Conservation (phyloP, 1,140 invertebrate genomes). For the Bemisia tabaci region DNA sequence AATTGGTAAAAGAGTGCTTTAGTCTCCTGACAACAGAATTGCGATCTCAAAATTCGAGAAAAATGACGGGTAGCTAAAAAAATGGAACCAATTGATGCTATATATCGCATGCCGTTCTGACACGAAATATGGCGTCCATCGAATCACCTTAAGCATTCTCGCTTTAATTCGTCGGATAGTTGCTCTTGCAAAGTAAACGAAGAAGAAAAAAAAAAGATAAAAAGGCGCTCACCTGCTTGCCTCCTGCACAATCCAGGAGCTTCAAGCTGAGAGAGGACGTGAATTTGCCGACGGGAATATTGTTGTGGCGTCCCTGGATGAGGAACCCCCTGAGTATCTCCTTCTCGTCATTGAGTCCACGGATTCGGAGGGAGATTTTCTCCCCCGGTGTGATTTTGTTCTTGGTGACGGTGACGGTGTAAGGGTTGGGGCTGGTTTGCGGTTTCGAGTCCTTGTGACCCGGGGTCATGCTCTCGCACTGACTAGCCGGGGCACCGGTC, state of each 20-base stretch:
- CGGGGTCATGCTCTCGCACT: slow-evolving; percentile 38
- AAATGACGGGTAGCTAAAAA: no score
- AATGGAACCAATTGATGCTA: no score
- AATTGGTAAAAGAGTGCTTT: no score
- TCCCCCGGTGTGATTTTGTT: slow-evolving; percentile 28
- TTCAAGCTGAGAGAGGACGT: slow-evolving; percentile 28
- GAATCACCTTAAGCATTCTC: no score
- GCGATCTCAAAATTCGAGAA: no score
- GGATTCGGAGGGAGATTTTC: slow-evolving; percentile 31
- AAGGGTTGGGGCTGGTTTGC: slow-evolving; percentile 31
- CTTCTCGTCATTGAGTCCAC: slow-evolving; percentile 20
- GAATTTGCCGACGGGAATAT: slow-evolving; percentile 35
- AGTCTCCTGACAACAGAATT: no score
- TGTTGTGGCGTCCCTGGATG: slow-evolving; percentile 33
- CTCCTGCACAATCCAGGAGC: slow-evolving; percentile 31
- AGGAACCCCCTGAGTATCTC: slow-evolving; percentile 36
- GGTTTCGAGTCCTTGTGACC: slow-evolving; percentile 31
- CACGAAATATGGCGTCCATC: no score
- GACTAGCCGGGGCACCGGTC: slow-evolving; percentile 32
- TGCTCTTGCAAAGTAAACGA: no score
- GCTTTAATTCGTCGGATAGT: no score
- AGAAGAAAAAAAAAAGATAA: no score
- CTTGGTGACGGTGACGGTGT: slow-evolving; percentile 32
- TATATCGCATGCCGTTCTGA: no score
- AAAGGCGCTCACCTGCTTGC: slow-evolving; percentile 31